Evolutionary conservation across 2,888 invertebrate species (phyloP), one percentile per base, ranked within the genome.

Genomic region (Xanthia icteritia): DNA sequence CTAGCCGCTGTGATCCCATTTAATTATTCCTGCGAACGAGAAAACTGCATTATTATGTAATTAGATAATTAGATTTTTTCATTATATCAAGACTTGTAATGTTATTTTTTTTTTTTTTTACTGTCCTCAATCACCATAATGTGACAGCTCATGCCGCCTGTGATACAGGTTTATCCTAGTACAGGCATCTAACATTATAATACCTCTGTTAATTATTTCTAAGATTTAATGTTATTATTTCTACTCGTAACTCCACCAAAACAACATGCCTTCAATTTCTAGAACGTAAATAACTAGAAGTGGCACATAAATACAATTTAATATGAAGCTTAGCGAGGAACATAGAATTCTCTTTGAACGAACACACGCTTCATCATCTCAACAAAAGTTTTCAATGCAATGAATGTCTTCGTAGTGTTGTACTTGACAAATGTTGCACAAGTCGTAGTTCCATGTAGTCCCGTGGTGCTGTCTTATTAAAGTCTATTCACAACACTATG

Each of bases 371-470:
- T 77, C 73, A 77, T 83, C 82, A 80, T 84, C 31, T 54, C 31
- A 66, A 82, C 81, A 82, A 84, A 73, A 80, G 70, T 78, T 79
- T 80, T 36, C 84, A 68, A 80, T 70, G 81, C 67, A 75, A 71
- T 84, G 70, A 84, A 75, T 84, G 75, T 84, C 69, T 48, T 27
- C 20, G n/a, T 58, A 77, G 58, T 82, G 73, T 67, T 67, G 58
- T 74, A 63, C 15, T 69, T 80, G 84, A 84, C 54, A 84, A 82
- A 82, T 75, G 67, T 45, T 84, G 65, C 75, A n/a, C 51, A 58
- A 68, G 51, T 65, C 70, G 31, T 42, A 56, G 48, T 63, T 5
- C 39, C 54, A 15, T 45, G 8, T 27, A 48, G 60, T 23, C 31
- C 56, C n/a, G 66, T 58, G 31, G 11, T 83, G 54, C 13, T 23